Evolutionary conservation across 2,113 vertebrate species (phyloP).

Genomic region (Petrocephalus microphthalmus): DNA sequence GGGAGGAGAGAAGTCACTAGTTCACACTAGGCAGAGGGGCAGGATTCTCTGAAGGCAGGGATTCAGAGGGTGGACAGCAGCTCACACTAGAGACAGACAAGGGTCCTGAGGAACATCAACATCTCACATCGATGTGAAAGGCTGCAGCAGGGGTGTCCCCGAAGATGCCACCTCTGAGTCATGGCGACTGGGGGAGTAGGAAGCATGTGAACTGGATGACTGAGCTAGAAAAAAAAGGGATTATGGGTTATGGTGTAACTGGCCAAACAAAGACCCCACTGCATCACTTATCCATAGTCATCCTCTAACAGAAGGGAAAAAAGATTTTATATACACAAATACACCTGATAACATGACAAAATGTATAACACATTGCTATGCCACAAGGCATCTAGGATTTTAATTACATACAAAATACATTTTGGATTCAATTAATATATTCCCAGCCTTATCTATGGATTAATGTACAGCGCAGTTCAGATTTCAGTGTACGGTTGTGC

Average conservation of each 20-base stretch:
- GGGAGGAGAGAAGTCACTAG: not conserved
- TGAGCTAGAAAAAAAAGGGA: constrained; percentile 32
- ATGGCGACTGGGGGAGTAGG: constrained; percentile 67
- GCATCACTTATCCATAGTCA: not conserved
- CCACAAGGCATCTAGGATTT: not conserved
- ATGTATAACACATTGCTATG: not conserved
- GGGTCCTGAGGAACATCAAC: not conserved
- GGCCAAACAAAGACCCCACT: not conserved
- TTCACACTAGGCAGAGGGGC: not conserved
- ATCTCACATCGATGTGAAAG: constrained; percentile 16
- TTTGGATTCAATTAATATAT: no score
- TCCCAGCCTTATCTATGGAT: no score
- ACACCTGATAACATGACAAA: not conserved
- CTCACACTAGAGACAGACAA: not conserved
- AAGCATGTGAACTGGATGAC: constrained; percentile 57
- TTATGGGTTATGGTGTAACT: not conserved
- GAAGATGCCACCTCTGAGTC: constrained; percentile 73
- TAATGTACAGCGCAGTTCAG: no score
- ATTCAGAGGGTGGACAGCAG: not conserved
- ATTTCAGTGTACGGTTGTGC: no score
- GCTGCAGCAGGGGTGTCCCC: constrained; percentile 69
- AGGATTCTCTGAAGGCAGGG: not conserved
- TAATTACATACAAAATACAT: not conserved
- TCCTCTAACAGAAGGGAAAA: not conserved
- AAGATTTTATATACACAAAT: not conserved